Evolutionary conservation across 2,888 invertebrate species (phyloP), one percentile per base, ranked within the genome.

Genomic region (Barypeithes pellucidus): DNA sequence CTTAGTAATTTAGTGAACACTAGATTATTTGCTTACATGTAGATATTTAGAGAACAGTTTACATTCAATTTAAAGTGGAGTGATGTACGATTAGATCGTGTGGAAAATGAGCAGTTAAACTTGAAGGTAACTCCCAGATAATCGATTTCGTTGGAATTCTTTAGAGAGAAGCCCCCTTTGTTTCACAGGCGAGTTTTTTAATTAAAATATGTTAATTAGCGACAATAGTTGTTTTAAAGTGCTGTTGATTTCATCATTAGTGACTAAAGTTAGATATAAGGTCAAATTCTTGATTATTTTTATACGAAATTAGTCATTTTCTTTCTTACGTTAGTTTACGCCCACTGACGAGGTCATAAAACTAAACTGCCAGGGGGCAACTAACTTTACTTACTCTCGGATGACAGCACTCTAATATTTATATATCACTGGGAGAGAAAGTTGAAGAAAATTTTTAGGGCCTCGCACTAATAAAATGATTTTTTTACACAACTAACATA

Each of bases 381-480:
- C n/a, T n/a, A n/a, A n/a, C n/a, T n/a, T n/a, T n/a, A n/a, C n/a
- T n/a, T 67, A 8, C 22, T 29, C 52, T 57, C 18, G 29, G 18
- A 67, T 43, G 5, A 54, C 22, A 43, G 41, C 36, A 43, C 66
- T 45, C 66, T 41, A 24, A 57, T 43, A 33, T 33, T 33, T 8
- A 57, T 57, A 36, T 54, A 54, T 43, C n/a, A 36, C 9, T 54
- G 54, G 43, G 66, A 43, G 66, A 67, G 66, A 67, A 57, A 67
- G 43, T 66, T 67, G 43, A 67, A 43, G 66, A 57, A 43, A 57
- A 67, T 67, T 67, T 67, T 67, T 67, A 67, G 36, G 66, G 66
- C 57, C 29, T 57, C 57, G 41, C 24, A 14, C 29, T 67, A 67
- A 67, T 67, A 67, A 67, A 67, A 22, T 43, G 66, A 54, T 57